A percentile compares a stretch with the other conserved stretches of the same genome.
These are phyloP conservation scores for Hirtodrosophila trivittata DNA, from an alignment of 2,888 invertebrate species.

Conservation along the genomic window DNA sequence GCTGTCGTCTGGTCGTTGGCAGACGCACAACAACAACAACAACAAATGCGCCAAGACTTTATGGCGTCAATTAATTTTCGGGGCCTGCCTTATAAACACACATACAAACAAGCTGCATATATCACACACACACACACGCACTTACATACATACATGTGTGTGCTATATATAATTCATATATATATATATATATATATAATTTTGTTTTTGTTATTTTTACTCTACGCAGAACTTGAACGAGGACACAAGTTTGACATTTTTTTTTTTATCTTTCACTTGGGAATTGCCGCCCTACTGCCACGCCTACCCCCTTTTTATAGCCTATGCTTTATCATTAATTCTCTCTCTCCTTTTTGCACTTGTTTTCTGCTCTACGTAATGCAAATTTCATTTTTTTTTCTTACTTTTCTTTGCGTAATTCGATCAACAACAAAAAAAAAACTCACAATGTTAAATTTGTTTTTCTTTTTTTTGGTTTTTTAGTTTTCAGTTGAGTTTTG, in stretches of 20 bases:
- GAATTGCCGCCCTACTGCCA: conserved; percentile 15
- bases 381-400: conserved; percentile 15
- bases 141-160: conserved; percentile 3
- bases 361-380: conserved; percentile 14
- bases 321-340: conserved; percentile 3
- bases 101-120: conserved; percentile 11
- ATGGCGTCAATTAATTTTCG: conserved; percentile 76
- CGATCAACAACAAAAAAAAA: conserved; percentile 38
- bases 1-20: conserved; percentile 55
- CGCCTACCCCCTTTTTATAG: not conserved
- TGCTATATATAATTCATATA: conserved; percentile 11
- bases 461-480: conserved; percentile 28
- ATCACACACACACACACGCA: conserved; percentile 10
- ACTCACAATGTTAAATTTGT: conserved; percentile 51
- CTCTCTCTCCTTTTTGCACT: not conserved
- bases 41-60: conserved; percentile 62
- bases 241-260: conserved; percentile 56
- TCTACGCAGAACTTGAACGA: conserved; percentile 46
- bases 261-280: conserved; percentile 37
- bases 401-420: conserved; percentile 61
- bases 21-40: conserved; percentile 56
- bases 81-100: conserved; percentile 36
- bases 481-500: conserved; percentile 22
- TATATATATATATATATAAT: conserved; percentile 6
- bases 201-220: too few relatives aligned